These are phyloP conservation scores for Zoanthus sansibaricus DNA, from an alignment of 92 coral and sea anemone species.

Conservation along the genomic window DNA sequence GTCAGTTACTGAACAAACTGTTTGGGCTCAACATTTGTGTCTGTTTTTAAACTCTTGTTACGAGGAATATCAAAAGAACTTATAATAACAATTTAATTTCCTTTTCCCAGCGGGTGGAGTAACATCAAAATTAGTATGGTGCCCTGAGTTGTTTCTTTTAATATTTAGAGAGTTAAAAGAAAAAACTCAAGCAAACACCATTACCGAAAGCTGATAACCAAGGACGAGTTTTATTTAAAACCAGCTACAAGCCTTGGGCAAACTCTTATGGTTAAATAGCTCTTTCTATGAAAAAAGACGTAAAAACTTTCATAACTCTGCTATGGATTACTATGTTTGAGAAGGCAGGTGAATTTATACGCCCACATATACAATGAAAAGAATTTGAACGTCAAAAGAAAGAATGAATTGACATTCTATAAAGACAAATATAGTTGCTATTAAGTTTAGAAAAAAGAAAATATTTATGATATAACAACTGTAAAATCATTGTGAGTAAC, in stretches of 20 bases:
- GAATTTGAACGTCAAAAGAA: neutral
- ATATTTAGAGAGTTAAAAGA: neutral
- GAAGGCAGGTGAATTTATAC: slow-evolving; percentile 25
- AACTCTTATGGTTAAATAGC: neutral
- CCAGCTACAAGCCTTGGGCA: neutral
- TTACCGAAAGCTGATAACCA: neutral
- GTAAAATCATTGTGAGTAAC: neutral
- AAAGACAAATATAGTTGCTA: neutral
- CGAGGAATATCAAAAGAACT: neutral
- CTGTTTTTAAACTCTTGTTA: slow-evolving; percentile 30
- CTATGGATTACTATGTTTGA: neutral
- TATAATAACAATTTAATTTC: slow-evolving; percentile 35
- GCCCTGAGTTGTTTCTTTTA: neutral
- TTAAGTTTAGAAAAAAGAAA: slow-evolving; percentile 1
- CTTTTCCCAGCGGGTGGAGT: slow-evolving; percentile 32
- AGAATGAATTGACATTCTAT: neutral
- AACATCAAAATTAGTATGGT: slow-evolving; percentile 12
- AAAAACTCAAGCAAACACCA: neutral
- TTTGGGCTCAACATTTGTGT: neutral
- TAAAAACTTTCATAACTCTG: too few relatives aligned
- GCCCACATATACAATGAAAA: slow-evolving; percentile 7
- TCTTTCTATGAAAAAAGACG: neutral
- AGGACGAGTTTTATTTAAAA: neutral
- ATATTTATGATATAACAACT: neutral
- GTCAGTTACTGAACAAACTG: neutral